Percentiles rank a stretch among this genome's conserved stretches.
These are phyloP conservation scores for Neomorphus geoffroyi DNA, from an alignment of 2,797 vertebrate genomes.

Conservation along the genomic window DNA sequence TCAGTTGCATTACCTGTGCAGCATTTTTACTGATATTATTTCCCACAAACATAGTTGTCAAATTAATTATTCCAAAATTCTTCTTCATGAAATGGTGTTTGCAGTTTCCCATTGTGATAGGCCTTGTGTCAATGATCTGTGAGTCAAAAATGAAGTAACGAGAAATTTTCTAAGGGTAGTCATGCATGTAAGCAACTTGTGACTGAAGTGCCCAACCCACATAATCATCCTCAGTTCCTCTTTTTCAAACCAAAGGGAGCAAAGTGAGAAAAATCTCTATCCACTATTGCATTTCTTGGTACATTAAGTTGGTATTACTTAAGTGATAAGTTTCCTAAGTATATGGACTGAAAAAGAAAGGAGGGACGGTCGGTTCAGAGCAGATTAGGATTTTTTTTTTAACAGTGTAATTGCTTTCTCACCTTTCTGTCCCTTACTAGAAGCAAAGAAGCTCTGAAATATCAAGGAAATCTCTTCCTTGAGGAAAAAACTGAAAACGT, in stretches of 20 bases:
- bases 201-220: conserved; percentile 37
- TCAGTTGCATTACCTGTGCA: background rate
- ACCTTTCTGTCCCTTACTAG: background rate
- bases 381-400: background rate
- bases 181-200: conserved; percentile 48
- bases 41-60: conserved; percentile 24
- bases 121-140: background rate
- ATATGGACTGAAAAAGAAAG: background rate
- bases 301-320: conserved; percentile 16
- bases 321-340: background rate
- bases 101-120: background rate
- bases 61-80: background rate
- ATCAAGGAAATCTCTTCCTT: background rate
- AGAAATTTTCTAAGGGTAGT: conserved; percentile 19
- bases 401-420: background rate
- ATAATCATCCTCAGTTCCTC: conserved; percentile 47
- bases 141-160: conserved; percentile 44
- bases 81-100: background rate
- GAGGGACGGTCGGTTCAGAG: background rate
- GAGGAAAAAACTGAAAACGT: background rate
- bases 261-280: conserved; percentile 3
- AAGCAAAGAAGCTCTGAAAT: background rate
- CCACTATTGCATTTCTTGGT: background rate
- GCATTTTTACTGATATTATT: conserved; percentile 24
- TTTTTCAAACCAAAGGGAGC: conserved; percentile 2